A percentile compares a stretch with the other conserved stretches of the same genome.
phyloP scores from a whole-genome alignment of 2,888 invertebrate genomes.

The Epirrhoe alternata region DNA sequence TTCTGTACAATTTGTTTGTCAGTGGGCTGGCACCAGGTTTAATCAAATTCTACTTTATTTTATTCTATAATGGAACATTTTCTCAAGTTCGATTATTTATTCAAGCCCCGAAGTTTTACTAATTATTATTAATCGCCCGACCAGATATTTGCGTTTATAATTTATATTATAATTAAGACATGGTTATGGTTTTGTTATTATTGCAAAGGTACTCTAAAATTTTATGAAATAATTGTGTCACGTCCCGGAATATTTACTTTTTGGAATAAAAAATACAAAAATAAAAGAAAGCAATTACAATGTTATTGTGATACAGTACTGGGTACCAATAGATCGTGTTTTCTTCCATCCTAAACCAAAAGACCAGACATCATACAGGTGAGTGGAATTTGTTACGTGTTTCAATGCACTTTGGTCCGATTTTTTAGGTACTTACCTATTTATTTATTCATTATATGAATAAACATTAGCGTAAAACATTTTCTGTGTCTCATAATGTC shows the following conservation, averaged over 20 bases:
- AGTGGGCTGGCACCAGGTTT: too few relatives aligned
- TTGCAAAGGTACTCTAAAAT: background rate
- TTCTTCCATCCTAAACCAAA: background rate
- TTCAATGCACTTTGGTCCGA: background rate
- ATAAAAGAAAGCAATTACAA: conserved; percentile 5
- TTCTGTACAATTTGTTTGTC: too few relatives aligned
- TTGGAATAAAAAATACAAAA: conserved; percentile 1
- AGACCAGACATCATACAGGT: background rate
- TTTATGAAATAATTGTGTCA: background rate
- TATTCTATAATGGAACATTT: too few relatives aligned
- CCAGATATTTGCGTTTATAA: too few relatives aligned
- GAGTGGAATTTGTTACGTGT: conserved; percentile 3
- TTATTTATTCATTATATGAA: background rate
- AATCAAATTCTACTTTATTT: too few relatives aligned
- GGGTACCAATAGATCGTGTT: background rate
- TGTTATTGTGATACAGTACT: conserved; percentile 3
- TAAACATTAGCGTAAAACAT: background rate
- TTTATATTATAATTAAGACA: too few relatives aligned
- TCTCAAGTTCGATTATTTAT: too few relatives aligned
- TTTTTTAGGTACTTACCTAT: background rate
- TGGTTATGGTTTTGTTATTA: background rate
- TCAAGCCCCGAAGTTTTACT: too few relatives aligned
- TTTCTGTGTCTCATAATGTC: background rate
- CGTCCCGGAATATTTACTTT: background rate
- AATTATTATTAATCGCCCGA: too few relatives aligned